Base-by-base conservation (phyloP, 2,888 invertebrate species). In the Listrodromus nycthemerus region DNA sequence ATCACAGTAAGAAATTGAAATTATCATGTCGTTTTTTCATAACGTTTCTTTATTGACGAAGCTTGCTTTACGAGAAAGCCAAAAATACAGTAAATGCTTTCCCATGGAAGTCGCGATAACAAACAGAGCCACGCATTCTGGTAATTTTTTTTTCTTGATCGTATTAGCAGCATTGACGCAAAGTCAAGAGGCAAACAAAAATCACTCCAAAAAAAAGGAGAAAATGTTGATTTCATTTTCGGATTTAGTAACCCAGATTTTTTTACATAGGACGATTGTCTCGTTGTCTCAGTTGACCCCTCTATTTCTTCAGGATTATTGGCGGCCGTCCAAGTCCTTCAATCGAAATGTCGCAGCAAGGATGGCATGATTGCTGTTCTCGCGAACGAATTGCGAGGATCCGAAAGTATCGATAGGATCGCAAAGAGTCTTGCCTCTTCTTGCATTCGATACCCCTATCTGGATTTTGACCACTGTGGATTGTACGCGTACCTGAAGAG, bases 281-380 rank as follows among this genome's bases (percentile, higher is more conserved):
- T 21, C n/a, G 19, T 21, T 21, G 19, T 19, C 19, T 52, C 50
- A 52, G 19, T 52, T 21, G 19, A 16, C 19, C 19, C 19, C 19
- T 7, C 41, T 69, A 21, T 27, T 76, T 69, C 37, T 71, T 78
- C 45, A 89, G 87, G 83, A 37, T 30, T 88, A 5, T 63, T 45
- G 30, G 65, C 85, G 8, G 82, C 87, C 2, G 63, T 88, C 13
- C 74, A 85, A 50, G 63, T 85, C n/a, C 84, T 89, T 21, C 86
- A 78, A 71, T 71, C 69, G 16, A 87, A 87, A 65, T 88, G 86
- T 80, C 85, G 83, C 37, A 83, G 73, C 33, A 87, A 88, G 61
- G 85, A 88, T 7, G 83, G 85, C 21, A 86, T 89, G 82, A 88
- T 88, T 33, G 82, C 86, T 1, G 78, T 83, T 8, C 77, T 88